phyloP scores from a whole-genome alignment of 1,140 invertebrate species.

The Eufriesea mexicana region DNA sequence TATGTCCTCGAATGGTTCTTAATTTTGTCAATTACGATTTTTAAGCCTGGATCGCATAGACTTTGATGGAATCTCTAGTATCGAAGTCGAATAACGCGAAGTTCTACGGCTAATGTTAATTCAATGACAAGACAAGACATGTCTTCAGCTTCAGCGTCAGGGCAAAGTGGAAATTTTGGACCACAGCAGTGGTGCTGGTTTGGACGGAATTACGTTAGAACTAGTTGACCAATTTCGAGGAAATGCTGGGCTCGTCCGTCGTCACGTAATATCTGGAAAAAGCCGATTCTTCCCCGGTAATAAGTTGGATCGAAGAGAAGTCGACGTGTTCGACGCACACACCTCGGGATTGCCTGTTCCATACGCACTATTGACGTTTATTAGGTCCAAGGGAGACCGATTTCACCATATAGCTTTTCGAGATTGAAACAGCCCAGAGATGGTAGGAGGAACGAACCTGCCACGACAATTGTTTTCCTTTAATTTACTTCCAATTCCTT shows the following conservation, averaged over 20 bases:
- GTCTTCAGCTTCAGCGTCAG: too few relatives aligned
- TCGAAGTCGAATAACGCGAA: too few relatives aligned
- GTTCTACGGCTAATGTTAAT: too few relatives aligned
- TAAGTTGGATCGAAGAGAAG: conserved; percentile 17
- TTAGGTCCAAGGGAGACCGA: conserved; percentile 34
- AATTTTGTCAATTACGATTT: too few relatives aligned
- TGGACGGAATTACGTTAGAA: too few relatives aligned
- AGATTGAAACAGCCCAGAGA: conserved; percentile 31
- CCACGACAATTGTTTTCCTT: conserved; percentile 66
- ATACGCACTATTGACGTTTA: conserved; percentile 45
- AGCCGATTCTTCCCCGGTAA: background rate
- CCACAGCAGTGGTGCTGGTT: too few relatives aligned
- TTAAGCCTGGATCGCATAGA: too few relatives aligned
- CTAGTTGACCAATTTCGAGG: background rate
- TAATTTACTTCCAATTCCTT: conserved; percentile 54
- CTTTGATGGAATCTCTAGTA: too few relatives aligned
- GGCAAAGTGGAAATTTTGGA: too few relatives aligned
- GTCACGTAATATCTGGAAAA: background rate
- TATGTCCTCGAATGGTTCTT: too few relatives aligned
- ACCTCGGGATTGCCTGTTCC: background rate
- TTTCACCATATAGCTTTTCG: background rate
- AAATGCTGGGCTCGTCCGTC: background rate
- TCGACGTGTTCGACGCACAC: conserved; percentile 6
- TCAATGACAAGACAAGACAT: too few relatives aligned
- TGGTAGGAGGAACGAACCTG: background rate